Evolutionary conservation across 1,140 invertebrate species (phyloP).

Genomic region (Ceratoteleas bidentatus): DNA sequence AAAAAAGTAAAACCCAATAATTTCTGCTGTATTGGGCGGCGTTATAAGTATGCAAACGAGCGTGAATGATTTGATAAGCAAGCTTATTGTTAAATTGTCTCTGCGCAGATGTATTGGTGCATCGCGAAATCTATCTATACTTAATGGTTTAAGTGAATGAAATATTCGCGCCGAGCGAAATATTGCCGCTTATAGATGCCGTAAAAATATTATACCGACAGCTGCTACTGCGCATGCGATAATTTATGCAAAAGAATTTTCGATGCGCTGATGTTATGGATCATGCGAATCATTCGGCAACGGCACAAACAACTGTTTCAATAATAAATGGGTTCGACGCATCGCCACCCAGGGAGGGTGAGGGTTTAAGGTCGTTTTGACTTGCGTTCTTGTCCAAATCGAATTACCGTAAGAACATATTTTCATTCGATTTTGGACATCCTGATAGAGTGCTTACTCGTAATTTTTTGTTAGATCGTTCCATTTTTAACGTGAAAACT

Average conservation of each 20-base stretch:
- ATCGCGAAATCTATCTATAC: too few relatives aligned
- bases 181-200: conserved; percentile 16
- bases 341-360: conserved; percentile 16
- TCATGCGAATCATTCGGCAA: conserved; percentile 39
- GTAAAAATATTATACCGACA: conserved; percentile 34
- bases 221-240: conserved; percentile 14
- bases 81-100: too few relatives aligned
- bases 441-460: too few relatives aligned
- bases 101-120: too few relatives aligned
- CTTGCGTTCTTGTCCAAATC: conserved; percentile 16
- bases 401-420: conserved; percentile 30
- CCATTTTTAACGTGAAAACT: too few relatives aligned
- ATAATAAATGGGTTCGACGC: conserved; percentile 41
- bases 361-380: conserved; percentile 8
- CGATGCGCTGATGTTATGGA: conserved; percentile 15
- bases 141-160: too few relatives aligned
- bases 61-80: too few relatives aligned
- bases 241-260: conserved; percentile 45
- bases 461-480: too few relatives aligned
- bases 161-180: conserved; percentile 26
- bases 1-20: too few relatives aligned
- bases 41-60: too few relatives aligned
- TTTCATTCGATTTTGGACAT: conserved; percentile 24
- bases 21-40: too few relatives aligned
- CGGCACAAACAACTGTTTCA: conserved; percentile 43